Base-by-base conservation (phyloP, 2,113 vertebrate species). In the Phalacrocorax brasilianus region DNA sequence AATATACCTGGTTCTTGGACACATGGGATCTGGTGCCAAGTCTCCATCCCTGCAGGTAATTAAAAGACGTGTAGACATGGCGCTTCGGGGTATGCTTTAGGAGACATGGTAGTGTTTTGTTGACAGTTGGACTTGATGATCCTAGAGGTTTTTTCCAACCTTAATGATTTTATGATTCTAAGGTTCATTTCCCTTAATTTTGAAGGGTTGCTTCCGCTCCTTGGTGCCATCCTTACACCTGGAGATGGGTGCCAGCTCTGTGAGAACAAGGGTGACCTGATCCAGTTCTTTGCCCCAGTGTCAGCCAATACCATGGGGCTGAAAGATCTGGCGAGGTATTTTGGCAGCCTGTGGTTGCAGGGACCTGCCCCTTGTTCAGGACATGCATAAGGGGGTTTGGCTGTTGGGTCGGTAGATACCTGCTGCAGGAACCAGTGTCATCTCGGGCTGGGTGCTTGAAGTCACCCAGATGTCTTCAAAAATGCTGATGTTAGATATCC, bases 201-300 rank as follows among this genome's bases (percentile, higher is more conserved):
- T 1, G 1, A 38, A 55, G 47, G 9, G 7, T 71, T 3, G 0
- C 58, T 74, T 82, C 56, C 14, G 15, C 6, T 12, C 23, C 30
- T 67, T 50, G 62, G 22, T 52, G 11, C 24, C 24, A 26, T 27
- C 52, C 19, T 71, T n/a, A 9, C 1, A 2, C 14, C 71, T 26
- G 42, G 85, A 75, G 53, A 5, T 68, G 33, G 26, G 62, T 47
- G 33, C n/a, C 42, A 44, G 35, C n/a, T 68, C 30, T 28, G 24
- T 27, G 62, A 56, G 21, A 30, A 33, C 0, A 0, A 5, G 23
- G 5, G 18, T 23, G 59, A 87, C 15, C 33, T 11, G 27, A 20
- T 26, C 12, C 10, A 4, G 59, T n/a, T 47, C 26, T 68, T 82
- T 28, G 61, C 10, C 0, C 0, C 13, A 15, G 26, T 2, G 2